Evolutionary conservation across 2,888 invertebrate genomes (phyloP), one percentile per base, ranked within the genome.

Genomic region (Tortrix viridana): DNA sequence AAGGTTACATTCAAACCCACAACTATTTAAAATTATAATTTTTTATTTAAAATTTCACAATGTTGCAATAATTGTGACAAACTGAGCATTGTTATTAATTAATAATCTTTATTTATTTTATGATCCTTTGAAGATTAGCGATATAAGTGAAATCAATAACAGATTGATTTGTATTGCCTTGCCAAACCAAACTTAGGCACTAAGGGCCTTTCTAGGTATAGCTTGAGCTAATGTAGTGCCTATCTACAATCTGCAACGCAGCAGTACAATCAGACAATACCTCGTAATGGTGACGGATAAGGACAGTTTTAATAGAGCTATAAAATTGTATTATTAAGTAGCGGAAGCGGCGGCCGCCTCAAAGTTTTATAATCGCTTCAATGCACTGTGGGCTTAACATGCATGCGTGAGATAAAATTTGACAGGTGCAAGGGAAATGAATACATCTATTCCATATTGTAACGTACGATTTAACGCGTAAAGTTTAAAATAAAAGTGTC

Each of bases 271-370:
- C 32, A 44, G 49, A 61, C 61, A 61, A 61, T 56, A 49, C 55
- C 22, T 49, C 54, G 44, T 48, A 55, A 50, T 61, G 37, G 22
- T 4, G 19, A 22, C 61, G 37, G 18, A 56, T 61, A 61, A 44
- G 61, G 61, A 49, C 18, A 19, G 32, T 56, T 61, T 61, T 56
- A 50, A 61, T 61, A 43, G 61, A 4, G 32, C 37, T 37, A 61
- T 61, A 56, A 61, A 61, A 49, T 32, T 32, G 12, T n/a, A 44
- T 19, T 59, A 43, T 43, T 56, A 37, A 43, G 37, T 16, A 18
- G 20, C 20, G 44, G 55, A 32, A 32, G 43, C 43, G 49, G 32
- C 48, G 37, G 32, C 6, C 44, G 23, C n/a, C 19, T 22, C 41
- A 58, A 43, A 43, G 16, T 50, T 32, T 37, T 19, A 37, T 47